A percentile compares a stretch with the other conserved stretches of the same genome.
Evolutionary conservation across 53 echinoderm and acorn worm species (phyloP).

Genomic region (Echinometra lucunter): DNA sequence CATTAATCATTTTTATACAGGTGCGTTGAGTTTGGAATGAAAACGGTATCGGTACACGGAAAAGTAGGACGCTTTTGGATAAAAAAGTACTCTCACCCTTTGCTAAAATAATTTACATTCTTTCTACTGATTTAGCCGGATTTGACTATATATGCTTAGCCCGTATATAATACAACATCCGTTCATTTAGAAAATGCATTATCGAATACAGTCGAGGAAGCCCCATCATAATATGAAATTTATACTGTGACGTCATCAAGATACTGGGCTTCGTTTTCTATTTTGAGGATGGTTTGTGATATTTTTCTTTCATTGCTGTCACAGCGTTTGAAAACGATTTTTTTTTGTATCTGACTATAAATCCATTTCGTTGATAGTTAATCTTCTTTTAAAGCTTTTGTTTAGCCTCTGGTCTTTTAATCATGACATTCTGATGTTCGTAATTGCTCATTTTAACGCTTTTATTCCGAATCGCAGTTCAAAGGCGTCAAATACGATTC

Average conservation of each 20-base stretch:
- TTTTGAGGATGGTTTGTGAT: not conserved
- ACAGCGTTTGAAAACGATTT: too few species aligned
- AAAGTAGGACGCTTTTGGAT: not conserved
- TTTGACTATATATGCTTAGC: not conserved
- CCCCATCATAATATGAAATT: not conserved
- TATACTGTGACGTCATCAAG: not conserved
- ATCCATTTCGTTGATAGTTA: too few species aligned
- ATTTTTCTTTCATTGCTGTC: not conserved
- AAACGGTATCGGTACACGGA: not conserved
- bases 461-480: too few species aligned
- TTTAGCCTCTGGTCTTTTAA: too few species aligned
- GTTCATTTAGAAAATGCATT: slow-evolving; percentile 8
- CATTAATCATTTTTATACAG: not conserved
- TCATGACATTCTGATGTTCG: too few species aligned
- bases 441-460: too few species aligned
- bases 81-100: slow-evolving; percentile 11
- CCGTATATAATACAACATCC: not conserved
- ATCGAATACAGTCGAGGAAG: slow-evolving; percentile 13
- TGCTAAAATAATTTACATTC: slow-evolving; percentile 18
- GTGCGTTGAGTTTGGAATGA: not conserved
- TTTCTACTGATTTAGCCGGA: not conserved
- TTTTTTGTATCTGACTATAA: too few species aligned
- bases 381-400: too few species aligned
- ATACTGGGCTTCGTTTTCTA: not conserved
- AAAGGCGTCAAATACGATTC: too few species aligned